Conservation (phyloP, 35 echinoderm and acorn worm genomes). For the Ophiothrix spiculata region DNA sequence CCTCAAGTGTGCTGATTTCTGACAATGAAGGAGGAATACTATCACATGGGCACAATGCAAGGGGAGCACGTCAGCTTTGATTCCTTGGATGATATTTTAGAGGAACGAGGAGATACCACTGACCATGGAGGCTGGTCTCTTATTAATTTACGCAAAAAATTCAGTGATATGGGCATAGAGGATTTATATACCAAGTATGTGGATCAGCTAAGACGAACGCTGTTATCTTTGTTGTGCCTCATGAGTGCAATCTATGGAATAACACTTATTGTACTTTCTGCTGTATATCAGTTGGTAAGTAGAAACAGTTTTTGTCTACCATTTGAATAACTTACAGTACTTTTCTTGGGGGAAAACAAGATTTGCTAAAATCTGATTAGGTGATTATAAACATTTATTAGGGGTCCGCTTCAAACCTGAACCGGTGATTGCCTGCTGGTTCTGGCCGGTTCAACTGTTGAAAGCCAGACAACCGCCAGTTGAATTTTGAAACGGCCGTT, state of each 20-base stretch:
- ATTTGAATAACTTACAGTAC: no score
- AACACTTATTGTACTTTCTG: slow-evolving; percentile 34
- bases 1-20: no score
- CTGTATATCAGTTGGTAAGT: slow-evolving; percentile 51
- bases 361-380: no score
- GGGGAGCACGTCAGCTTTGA: slow-evolving; percentile 83
- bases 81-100: slow-evolving; percentile 76
- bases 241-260: slow-evolving; percentile 52
- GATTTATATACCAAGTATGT: slow-evolving; percentile 76
- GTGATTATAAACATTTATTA: no score
- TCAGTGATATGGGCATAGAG: slow-evolving; percentile 80
- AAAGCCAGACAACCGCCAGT: no score
- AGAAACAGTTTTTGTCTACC: not conserved
- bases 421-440: no score
- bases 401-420: no score
- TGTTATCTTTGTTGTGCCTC: slow-evolving; percentile 70
- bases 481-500: no score
- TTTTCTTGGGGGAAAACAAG: no score
- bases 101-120: slow-evolving; percentile 66
- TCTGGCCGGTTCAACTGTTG: no score
- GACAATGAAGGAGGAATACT: slow-evolving; percentile 73
- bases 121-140: slow-evolving; percentile 67
- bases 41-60: slow-evolving; percentile 81
- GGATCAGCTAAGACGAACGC: slow-evolving; percentile 61
- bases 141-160: slow-evolving; percentile 63